Conservation (phyloP, 2,797 vertebrate species). For the Catamblyrhynchus diadema region DNA sequence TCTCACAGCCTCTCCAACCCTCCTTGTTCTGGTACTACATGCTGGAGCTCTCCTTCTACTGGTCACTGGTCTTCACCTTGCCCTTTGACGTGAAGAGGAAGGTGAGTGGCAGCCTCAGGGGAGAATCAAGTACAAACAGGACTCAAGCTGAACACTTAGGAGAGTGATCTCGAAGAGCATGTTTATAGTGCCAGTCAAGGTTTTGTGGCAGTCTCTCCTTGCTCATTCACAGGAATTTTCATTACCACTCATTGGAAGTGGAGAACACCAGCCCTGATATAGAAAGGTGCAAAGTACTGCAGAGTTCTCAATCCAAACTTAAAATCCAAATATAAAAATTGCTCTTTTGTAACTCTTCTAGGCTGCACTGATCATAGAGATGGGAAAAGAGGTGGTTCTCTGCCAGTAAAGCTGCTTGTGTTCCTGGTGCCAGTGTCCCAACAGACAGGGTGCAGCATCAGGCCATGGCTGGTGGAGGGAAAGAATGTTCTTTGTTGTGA, state of each 20-base stretch:
- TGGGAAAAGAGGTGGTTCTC: neutral
- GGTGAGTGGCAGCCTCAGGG: slow-evolving; percentile 73
- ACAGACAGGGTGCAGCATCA: neutral
- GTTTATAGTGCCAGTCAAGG: neutral
- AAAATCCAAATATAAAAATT: neutral
- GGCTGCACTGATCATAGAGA: neutral
- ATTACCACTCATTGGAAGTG: neutral
- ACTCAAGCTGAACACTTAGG: neutral
- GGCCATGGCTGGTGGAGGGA: neutral
- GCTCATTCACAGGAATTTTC: neutral
- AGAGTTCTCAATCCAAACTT: neutral
- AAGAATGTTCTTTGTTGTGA: neutral
- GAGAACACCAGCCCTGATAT: neutral
- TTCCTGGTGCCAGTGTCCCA: neutral
- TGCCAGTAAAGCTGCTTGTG: neutral
- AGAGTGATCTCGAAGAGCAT: neutral
- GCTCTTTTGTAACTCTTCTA: neutral
- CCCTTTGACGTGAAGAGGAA: slow-evolving; percentile 92
- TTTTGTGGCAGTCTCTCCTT: neutral
- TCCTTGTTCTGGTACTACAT: slow-evolving; percentile 89
- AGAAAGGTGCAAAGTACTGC: neutral
- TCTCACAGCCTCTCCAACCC: slow-evolving; percentile 77
- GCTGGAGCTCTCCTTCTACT: slow-evolving; percentile 89
- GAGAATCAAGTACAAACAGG: neutral
- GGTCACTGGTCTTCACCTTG: slow-evolving; percentile 86